Conservation (phyloP, 1,140 invertebrate genomes). For the Trachelipus rathkii region DNA sequence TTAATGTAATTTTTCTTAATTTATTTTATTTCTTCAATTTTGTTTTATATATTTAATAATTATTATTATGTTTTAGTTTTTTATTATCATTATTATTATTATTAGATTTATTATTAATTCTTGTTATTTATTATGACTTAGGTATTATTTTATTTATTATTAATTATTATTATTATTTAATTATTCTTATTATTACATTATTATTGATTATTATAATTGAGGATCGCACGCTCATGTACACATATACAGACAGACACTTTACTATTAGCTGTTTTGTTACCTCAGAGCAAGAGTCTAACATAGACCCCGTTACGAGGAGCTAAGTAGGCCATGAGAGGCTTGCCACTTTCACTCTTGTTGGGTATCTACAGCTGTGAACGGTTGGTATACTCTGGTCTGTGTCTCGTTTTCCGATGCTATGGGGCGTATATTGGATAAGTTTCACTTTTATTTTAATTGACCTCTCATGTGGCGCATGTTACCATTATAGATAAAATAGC, state of each 20-base stretch:
- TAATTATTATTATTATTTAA: too few species aligned
- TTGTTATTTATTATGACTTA: too few species aligned
- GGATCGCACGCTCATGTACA: background rate
- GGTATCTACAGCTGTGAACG: background rate
- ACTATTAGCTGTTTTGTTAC: background rate
- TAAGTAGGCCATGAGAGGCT: background rate
- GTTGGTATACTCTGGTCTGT: background rate
- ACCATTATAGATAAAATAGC: too few species aligned
- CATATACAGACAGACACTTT: background rate
- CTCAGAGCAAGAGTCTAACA: background rate
- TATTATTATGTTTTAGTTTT: too few species aligned
- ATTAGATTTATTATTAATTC: too few species aligned
- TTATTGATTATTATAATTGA: background rate
- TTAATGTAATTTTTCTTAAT: too few species aligned
- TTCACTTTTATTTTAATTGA: background rate
- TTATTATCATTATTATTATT: too few species aligned
- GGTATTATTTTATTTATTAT: too few species aligned
- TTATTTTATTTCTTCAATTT: too few species aligned
- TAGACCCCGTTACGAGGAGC: slow-evolving; percentile 4
- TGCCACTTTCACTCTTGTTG: slow-evolving; percentile 3
- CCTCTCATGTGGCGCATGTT: too few species aligned
- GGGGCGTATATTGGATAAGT: background rate
- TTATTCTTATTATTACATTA: background rate
- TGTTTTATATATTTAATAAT: too few species aligned
- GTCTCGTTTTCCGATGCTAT: background rate